Percentiles rank a stretch among this genome's conserved stretches.
Conservation (phyloP, 2,113 vertebrate genomes). For the Fulmarus glacialis region DNA sequence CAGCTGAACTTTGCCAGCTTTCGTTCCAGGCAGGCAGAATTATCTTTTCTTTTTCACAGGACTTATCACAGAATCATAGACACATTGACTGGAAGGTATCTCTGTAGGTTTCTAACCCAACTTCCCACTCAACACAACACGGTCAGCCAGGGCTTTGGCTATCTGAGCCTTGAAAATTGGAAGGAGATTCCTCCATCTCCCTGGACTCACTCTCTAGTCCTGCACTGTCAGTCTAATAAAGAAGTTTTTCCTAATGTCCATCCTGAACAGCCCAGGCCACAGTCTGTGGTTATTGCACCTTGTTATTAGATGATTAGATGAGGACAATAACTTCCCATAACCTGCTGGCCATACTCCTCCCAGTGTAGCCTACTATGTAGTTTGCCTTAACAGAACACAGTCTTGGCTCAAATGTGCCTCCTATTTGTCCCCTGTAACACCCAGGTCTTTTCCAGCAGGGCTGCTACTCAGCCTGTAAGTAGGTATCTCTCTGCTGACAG, state of each 20-base stretch:
- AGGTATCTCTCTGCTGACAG: neutral
- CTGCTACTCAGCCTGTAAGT: neutral
- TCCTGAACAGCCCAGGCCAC: neutral
- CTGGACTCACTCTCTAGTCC: neutral
- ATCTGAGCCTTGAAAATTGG: neutral
- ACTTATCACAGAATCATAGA: neutral
- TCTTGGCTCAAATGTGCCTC: neutral
- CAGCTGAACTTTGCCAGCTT: constrained; percentile 1
- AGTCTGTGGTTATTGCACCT: neutral
- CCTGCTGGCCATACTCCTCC: neutral
- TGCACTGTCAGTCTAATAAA: neutral
- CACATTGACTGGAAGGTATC: neutral
- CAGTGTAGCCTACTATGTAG: neutral
- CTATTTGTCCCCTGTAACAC: neutral
- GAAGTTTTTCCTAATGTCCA: neutral
- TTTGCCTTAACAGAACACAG: neutral
- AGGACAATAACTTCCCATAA: neutral
- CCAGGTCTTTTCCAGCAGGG: neutral
- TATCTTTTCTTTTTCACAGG: neutral
- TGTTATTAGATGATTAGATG: neutral
- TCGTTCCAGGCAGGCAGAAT: constrained; percentile 20
- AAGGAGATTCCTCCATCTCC: neutral
- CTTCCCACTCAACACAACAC: neutral
- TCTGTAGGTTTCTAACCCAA: neutral
- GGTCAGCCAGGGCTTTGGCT: neutral